phyloP scores from a whole-genome alignment of 2,888 invertebrate genomes.

The Orthosia gothica region DNA sequence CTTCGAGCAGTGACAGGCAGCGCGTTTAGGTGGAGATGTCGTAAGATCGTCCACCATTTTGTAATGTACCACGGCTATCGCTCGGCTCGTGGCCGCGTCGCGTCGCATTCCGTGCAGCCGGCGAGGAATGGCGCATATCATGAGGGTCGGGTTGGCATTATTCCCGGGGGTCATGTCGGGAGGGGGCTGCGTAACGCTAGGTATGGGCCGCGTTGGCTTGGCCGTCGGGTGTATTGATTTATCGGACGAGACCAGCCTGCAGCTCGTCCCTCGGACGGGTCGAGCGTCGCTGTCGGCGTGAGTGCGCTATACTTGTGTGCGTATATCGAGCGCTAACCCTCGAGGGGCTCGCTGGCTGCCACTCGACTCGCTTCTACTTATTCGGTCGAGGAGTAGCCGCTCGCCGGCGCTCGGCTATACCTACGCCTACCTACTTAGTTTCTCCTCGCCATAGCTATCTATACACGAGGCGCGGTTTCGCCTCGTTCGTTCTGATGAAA shows the following conservation, averaged over 20 bases:
- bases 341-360: conserved; percentile 90
- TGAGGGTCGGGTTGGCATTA: conserved; percentile 88
- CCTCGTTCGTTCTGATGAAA: conserved; percentile 86
- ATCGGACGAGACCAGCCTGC: conserved; percentile 90
- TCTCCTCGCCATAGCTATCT: conserved; percentile 89
- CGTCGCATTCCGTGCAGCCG: conserved; percentile 90
- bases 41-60: conserved; percentile 92
- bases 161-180: conserved; percentile 88
- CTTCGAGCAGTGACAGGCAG: conserved; percentile 89
- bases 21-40: conserved; percentile 91
- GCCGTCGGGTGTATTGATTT: conserved; percentile 89
- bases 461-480: conserved; percentile 88
- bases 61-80: conserved; percentile 91
- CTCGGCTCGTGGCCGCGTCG: conserved; percentile 89
- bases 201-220: conserved; percentile 85
- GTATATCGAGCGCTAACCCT: conserved; percentile 91
- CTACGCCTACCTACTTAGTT: conserved; percentile 90
- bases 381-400: conserved; percentile 90
- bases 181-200: conserved; percentile 86
- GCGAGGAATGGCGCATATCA: conserved; percentile 86
- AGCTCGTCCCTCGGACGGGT: conserved; percentile 87
- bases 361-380: conserved; percentile 91
- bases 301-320: conserved; percentile 86
- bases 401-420: conserved; percentile 85
- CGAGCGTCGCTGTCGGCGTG: conserved; percentile 89